Base-by-base conservation (phyloP, 2,888 invertebrate species). In the Agrilus cyanescens region DNA sequence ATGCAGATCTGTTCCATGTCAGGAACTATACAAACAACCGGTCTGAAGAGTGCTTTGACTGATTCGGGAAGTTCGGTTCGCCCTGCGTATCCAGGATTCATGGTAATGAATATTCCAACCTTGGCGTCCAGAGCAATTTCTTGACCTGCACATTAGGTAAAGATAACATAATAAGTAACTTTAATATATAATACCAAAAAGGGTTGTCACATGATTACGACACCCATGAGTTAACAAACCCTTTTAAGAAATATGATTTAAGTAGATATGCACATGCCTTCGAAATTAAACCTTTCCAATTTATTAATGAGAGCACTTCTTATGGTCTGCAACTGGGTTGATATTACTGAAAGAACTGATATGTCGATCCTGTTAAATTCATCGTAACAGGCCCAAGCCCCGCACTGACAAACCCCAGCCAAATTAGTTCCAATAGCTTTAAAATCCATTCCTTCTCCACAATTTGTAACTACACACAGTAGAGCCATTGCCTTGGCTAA, bases 371-470 rank as follows among this genome's bases (percentile, higher is more conserved):
- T 73, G 66, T 94, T 93, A 68, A 94, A 94, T 67, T 93, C 91
- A 54, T 94, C 93, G 60, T 94, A 94, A 62, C 93, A 94, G 2
- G 93, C 94, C 94, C 94, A 94, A 3, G 91, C 90, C 0, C 94
- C 94, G 60, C 86, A 87, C 61, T 88, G 86, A 41, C 82, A 82
- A 39, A 89, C 68, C 1, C 88, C 80, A 0, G 83, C 79, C 4
- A 89, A 67, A 50, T 83, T 86, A 32, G 78, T 79, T 5, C 81
- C 82, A 38, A 88, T 80, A 2, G 91, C 87, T 51, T 84, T 77
- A 61, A 81, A 87, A 68, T 91, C 90, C 89, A 91, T 90, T 13
- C 89, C 89, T 66, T 93, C 91, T 0, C 91, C 91, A 59, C 94
- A 94, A 67, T 94, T 88, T 0, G 91, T 93, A 2, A 88, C 87